Conservation (phyloP, 2,888 invertebrate genomes). For the Cephus rjabovi region DNA sequence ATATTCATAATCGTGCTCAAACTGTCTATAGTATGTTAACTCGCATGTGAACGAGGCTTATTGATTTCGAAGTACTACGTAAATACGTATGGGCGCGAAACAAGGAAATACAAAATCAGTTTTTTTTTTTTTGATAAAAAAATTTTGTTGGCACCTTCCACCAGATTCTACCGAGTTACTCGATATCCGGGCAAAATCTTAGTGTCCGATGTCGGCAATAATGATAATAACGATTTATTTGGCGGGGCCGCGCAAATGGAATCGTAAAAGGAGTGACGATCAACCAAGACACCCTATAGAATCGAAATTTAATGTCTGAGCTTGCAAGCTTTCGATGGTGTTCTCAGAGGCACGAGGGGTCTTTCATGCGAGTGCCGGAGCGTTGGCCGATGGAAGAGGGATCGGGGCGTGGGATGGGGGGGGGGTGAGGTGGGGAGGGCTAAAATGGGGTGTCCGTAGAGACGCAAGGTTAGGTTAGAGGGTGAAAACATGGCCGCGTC, state of each 20-base stretch:
- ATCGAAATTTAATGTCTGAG: not conserved
- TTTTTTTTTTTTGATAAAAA: not conserved
- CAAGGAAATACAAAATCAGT: too few species aligned
- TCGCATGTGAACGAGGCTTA: not conserved
- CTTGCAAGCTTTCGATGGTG: not conserved
- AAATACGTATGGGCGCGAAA: too few species aligned
- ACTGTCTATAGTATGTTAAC: not conserved
- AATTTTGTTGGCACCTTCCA: fast-evolving
- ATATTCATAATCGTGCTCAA: not conserved
- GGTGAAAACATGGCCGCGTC: not conserved
- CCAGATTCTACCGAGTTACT: not conserved
- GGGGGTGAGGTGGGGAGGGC: too few species aligned
- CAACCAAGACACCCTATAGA: not conserved
- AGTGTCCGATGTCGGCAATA: not conserved
- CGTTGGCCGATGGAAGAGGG: not conserved
- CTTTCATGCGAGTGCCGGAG: not conserved
- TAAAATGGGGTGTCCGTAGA: not conserved
- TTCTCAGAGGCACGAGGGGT: not conserved
- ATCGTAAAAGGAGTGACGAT: not conserved
- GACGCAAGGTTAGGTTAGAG: not conserved
- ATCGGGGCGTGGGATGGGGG: not conserved
- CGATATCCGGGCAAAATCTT: not conserved
- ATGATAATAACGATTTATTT: not conserved
- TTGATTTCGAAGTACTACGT: too few species aligned
- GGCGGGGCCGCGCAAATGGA: not conserved